phyloP scores from a whole-genome alignment of 1,140 invertebrate species.

The Rhynchophorus ferrugineus region DNA sequence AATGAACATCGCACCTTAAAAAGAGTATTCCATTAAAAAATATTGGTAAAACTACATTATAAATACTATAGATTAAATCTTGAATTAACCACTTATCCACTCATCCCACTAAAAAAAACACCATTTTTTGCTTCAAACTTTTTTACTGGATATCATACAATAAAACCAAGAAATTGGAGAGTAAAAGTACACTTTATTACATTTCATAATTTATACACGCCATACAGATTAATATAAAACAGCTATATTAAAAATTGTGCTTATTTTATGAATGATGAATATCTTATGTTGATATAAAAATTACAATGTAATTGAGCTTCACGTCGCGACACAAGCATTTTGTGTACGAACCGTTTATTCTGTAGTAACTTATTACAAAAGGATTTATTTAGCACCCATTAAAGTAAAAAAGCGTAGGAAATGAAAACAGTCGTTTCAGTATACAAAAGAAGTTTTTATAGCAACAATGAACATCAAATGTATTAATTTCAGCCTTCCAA shows the following conservation, averaged over 20 bases:
- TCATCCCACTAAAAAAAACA: too few species aligned
- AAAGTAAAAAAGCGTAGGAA: neutral
- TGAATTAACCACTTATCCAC: too few species aligned
- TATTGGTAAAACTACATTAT: too few species aligned
- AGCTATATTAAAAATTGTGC: conserved; percentile 17
- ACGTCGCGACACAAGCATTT: conserved; percentile 10
- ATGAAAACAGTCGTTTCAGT: neutral
- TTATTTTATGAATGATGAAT: conserved; percentile 10
- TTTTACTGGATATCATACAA: too few species aligned
- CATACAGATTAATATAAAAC: conserved; percentile 14
- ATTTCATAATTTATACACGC: conserved; percentile 21
- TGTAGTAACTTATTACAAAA: neutral
- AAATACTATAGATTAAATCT: too few species aligned
- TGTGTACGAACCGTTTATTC: conserved; percentile 1
- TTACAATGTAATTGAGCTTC: conserved; percentile 18
- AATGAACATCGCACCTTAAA: too few species aligned
- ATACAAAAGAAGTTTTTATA: too few species aligned
- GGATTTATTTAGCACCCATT: neutral
- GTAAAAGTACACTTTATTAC: conserved; percentile 15
- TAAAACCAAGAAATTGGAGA: too few species aligned
- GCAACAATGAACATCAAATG: too few species aligned
- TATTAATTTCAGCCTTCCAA: too few species aligned
- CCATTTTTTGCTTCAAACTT: too few species aligned
- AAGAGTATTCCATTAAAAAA: too few species aligned
- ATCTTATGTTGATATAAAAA: conserved; percentile 15